phyloP scores from a whole-genome alignment of 2,888 invertebrate species.

The Hetaerina titia region DNA sequence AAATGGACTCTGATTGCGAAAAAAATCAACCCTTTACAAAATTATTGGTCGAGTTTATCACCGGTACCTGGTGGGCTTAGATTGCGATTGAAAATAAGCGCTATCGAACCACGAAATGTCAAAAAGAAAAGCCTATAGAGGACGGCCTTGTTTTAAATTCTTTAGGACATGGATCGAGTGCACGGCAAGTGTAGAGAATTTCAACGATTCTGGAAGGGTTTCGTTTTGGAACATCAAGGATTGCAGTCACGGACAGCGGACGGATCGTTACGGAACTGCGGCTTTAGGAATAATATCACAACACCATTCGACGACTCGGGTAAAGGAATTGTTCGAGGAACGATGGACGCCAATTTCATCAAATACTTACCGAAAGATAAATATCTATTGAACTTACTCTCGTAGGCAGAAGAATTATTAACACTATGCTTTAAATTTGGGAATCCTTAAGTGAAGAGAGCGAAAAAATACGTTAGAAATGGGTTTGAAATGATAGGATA shows the following conservation, averaged over 20 bases:
- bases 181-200: constrained; percentile 3
- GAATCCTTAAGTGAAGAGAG: background rate
- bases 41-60: background rate
- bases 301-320: background rate
- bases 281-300: constrained; percentile 17
- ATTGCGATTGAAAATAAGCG: background rate
- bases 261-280: constrained; percentile 10
- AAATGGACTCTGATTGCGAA: too few relatives aligned
- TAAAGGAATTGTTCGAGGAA: background rate
- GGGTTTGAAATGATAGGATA: too few relatives aligned
- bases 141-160: constrained; percentile 3
- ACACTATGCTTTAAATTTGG: background rate
- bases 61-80: background rate
- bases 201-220: constrained; percentile 14
- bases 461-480: too few relatives aligned
- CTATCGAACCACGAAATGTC: background rate
- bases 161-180: background rate
- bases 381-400: background rate
- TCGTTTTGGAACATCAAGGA: background rate
- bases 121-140: background rate
- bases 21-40: background rate
- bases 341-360: background rate
- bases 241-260: background rate
- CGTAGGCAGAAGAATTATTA: background rate
- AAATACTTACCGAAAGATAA: background rate